A percentile compares a stretch with the other conserved stretches of the same genome.
phyloP scores from a whole-genome alignment of 2,797 vertebrate species.

The Ctenopoma kingsleyae region DNA sequence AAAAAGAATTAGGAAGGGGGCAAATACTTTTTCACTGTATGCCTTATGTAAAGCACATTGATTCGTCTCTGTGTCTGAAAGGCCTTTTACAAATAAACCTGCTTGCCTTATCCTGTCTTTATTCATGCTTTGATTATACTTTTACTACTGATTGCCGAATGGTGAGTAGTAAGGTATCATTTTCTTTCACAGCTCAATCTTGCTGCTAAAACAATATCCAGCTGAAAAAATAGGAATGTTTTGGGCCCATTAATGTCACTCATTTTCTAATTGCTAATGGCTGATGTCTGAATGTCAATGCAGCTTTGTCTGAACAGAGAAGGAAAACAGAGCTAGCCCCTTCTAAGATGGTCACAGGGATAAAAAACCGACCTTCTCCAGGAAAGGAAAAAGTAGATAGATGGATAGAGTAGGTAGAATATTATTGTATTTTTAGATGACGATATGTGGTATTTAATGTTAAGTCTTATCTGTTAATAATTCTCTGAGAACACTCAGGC shows the following conservation, averaged over 20 bases:
- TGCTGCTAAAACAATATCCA: conserved; percentile 31
- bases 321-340: conserved; percentile 30
- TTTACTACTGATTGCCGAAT: conserved; percentile 12
- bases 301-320: conserved; percentile 26
- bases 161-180: conserved; percentile 36
- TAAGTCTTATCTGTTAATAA: no score
- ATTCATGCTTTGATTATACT: conserved; percentile 25
- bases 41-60: not conserved
- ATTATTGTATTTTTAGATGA: no score
- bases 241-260: conserved; percentile 53
- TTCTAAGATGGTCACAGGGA: conserved; percentile 2
- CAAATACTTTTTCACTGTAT: no score
- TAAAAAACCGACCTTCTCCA: conserved; percentile 27
- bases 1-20: no score
- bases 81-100: conserved; percentile 27
- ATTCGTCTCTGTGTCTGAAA: conserved; percentile 19
- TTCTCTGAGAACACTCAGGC: no score
- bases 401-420: no score
- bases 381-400: not conserved
- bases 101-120: not conserved
- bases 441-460: no score
- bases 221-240: conserved; percentile 47
- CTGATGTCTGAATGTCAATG: conserved; percentile 34
- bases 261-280: conserved; percentile 50
- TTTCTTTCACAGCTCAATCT: conserved; percentile 41